Evolutionary conservation across 2,888 invertebrate genomes (phyloP).

Genomic region (Diabrotica balteata): DNA sequence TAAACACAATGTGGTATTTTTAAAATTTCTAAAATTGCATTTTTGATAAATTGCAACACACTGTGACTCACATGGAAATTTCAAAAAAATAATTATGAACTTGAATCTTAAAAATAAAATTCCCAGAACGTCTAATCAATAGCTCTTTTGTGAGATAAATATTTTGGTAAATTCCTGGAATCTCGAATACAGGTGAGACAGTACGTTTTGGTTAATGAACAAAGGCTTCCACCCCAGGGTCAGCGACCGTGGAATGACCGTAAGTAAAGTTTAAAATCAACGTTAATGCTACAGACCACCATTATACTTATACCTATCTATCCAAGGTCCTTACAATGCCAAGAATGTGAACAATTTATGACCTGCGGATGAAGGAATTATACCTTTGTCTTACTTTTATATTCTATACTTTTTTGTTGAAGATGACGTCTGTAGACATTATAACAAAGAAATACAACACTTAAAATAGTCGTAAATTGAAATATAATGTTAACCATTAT

Average conservation of each 20-base stretch:
- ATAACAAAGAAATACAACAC: neutral
- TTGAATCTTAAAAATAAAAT: neutral
- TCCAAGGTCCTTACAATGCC: slow-evolving; percentile 24
- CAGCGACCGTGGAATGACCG: slow-evolving; percentile 45
- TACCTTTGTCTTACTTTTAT: slow-evolving; percentile 16
- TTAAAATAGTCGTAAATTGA: too few relatives aligned
- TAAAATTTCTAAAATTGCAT: too few relatives aligned
- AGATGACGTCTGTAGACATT: slow-evolving; percentile 13
- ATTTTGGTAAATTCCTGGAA: slow-evolving; percentile 11
- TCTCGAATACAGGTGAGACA: slow-evolving; percentile 11
- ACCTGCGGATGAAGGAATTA: slow-evolving; percentile 12
- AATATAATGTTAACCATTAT: too few relatives aligned
- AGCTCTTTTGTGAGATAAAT: neutral
- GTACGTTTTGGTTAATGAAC: slow-evolving; percentile 37
- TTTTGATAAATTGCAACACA: neutral
- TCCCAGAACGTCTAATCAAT: slow-evolving; percentile 8
- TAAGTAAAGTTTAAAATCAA: slow-evolving; percentile 32
- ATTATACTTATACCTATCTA: slow-evolving; percentile 14
- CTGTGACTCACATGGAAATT: neutral
- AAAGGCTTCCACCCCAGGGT: slow-evolving; percentile 38
- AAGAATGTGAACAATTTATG: slow-evolving; percentile 11
- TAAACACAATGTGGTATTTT: neutral
- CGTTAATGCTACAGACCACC: slow-evolving; percentile 19
- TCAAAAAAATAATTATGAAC: neutral
- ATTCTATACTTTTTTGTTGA: neutral